Conservation (phyloP, 2,113 vertebrate genomes). For the Caranx melampygus region DNA sequence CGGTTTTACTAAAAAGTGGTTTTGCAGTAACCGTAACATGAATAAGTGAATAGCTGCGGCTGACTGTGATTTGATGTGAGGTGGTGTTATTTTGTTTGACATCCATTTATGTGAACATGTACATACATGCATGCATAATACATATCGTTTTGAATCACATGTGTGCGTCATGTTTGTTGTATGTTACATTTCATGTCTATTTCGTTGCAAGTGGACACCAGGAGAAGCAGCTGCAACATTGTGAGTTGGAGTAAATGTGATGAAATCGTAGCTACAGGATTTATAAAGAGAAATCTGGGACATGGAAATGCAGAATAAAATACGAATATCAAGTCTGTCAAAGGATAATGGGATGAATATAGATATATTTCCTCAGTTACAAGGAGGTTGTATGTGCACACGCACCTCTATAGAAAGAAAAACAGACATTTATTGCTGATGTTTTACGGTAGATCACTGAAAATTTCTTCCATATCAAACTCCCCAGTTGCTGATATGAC, state of each 20-base stretch:
- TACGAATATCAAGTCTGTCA: not conserved
- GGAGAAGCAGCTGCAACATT: no score
- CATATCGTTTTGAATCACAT: no score
- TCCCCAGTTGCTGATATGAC: not conserved
- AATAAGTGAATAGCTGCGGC: no score
- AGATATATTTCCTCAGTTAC: not conserved
- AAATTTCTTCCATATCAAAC: not conserved
- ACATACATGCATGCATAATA: no score
- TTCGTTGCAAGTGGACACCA: no score
- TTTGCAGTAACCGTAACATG: no score
- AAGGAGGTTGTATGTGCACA: not conserved
- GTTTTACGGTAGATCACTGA: not conserved
- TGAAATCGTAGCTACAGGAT: not conserved
- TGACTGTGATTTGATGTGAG: no score
- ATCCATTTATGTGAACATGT: no score
- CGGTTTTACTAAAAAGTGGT: no score
- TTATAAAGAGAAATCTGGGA: not conserved
- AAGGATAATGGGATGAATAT: not conserved
- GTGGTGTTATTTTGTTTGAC: no score
- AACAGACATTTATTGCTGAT: not conserved
- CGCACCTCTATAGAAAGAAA: not conserved
- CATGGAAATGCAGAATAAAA: not conserved
- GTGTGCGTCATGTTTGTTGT: no score
- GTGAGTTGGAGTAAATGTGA: not conserved
- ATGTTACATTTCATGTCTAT: no score